Percentiles rank a stretch among this genome's conserved stretches.
phyloP scores from a whole-genome alignment of 2,797 vertebrate genomes.

The Cyprinella venusta region DNA sequence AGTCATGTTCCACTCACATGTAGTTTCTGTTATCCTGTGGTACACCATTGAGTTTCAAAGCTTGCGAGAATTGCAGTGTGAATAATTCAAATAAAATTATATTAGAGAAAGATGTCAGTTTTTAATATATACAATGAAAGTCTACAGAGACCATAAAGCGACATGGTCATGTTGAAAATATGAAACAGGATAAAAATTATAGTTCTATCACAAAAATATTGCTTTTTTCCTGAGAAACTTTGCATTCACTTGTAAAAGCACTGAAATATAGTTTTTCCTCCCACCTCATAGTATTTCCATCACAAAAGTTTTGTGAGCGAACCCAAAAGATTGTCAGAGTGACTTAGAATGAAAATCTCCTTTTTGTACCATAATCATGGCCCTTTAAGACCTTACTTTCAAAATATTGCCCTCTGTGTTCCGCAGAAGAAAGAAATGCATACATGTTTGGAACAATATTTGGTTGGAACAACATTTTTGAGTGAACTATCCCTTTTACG shows the following conservation, averaged over 20 bases:
- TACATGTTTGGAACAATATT: not conserved
- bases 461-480: not conserved
- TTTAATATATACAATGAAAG: not conserved
- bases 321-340: not conserved
- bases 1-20: not conserved
- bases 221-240: not conserved
- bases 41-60: not conserved
- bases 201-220: not conserved
- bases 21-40: not conserved
- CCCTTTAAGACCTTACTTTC: not conserved
- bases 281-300: not conserved
- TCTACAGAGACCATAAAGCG: not conserved
- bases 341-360: not conserved
- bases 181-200: not conserved
- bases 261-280: not conserved
- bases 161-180: not conserved
- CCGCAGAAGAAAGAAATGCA: not conserved
- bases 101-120: not conserved
- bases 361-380: slow-evolving; percentile 3
- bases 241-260: not conserved
- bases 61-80: not conserved
- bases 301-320: not conserved
- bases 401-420: not conserved
- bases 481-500: not conserved
- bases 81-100: not conserved